Percentiles rank a stretch among this genome's conserved stretches.
Evolutionary conservation across 2,888 invertebrate genomes (phyloP).

Genomic region (Operophtera brumata): DNA sequence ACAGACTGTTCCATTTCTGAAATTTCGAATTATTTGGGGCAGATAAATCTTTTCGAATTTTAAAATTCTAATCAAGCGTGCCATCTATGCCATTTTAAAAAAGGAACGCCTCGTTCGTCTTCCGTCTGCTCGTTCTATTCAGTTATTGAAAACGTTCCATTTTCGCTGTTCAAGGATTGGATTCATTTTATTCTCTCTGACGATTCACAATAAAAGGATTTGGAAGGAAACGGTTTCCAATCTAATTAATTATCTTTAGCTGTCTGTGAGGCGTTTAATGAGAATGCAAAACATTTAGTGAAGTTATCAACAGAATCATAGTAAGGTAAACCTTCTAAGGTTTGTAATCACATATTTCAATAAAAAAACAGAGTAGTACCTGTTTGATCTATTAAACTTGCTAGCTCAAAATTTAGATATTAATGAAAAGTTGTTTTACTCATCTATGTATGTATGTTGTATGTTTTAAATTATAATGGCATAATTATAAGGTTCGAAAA

Average conservation of each 20-base stretch:
- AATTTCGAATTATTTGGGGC: slow-evolving; percentile 2
- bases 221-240: slow-evolving; percentile 32
- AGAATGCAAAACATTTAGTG: neutral
- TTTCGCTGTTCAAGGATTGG: slow-evolving; percentile 40
- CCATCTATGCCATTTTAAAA: slow-evolving; percentile 35
- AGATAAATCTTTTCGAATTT: slow-evolving; percentile 35
- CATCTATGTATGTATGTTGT: no score
- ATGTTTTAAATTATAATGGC: no score
- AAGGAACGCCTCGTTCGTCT: slow-evolving; percentile 40
- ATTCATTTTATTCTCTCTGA: slow-evolving; percentile 33
- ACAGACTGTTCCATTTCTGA: slow-evolving; percentile 1
- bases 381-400: no score
- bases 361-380: no score
- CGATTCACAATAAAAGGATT: slow-evolving; percentile 29
- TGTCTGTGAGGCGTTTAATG: slow-evolving; percentile 15
- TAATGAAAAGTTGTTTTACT: no score
- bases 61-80: slow-evolving; percentile 46
- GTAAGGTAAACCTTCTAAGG: no score
- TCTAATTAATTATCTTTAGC: slow-evolving; percentile 34
- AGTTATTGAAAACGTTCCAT: slow-evolving; percentile 67
- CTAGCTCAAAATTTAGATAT: no score
- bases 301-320: no score
- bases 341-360: no score
- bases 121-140: slow-evolving; percentile 44
- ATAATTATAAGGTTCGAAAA: no score